These are phyloP conservation scores for Procambarus virginalis DNA, from an alignment of 1,140 invertebrate genomes.

Conservation along the genomic window DNA sequence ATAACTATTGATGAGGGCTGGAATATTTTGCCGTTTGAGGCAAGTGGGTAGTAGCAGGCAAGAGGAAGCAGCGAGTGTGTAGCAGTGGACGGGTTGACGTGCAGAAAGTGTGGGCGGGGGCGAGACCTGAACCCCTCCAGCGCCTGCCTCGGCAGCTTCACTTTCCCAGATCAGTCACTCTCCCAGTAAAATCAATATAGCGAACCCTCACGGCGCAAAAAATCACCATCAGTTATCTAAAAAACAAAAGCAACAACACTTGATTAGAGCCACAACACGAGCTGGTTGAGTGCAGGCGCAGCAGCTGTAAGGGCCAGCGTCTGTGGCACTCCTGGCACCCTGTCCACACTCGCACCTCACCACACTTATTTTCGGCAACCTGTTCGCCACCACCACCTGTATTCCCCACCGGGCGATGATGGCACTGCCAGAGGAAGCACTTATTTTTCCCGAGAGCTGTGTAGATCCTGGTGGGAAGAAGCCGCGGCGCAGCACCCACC, in stretches of 20 bases:
- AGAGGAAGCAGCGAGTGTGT: too few relatives aligned
- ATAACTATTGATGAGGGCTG: too few relatives aligned
- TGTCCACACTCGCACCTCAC: neutral
- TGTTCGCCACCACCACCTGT: neutral
- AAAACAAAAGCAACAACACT: neutral
- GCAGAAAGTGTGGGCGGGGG: too few relatives aligned
- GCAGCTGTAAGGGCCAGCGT: neutral
- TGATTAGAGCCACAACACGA: neutral
- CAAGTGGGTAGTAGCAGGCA: too few relatives aligned
- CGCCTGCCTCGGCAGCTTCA: too few relatives aligned
- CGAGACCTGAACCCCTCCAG: too few relatives aligned
- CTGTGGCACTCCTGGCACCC: neutral
- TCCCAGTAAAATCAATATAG: neutral
- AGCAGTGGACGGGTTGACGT: too few relatives aligned
- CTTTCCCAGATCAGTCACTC: too few relatives aligned
- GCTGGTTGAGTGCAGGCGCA: neutral
- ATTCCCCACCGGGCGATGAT: neutral
- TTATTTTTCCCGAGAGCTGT: too few relatives aligned
- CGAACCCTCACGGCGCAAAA: neutral
- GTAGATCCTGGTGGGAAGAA: neutral
- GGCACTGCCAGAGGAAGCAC: neutral
- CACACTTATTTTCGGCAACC: constrained; percentile 28
- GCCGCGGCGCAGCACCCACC: constrained; percentile 6
- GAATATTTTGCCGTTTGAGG: too few relatives aligned
- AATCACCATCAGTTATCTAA: neutral